These are phyloP conservation scores for Andrena bucephala DNA, from an alignment of 2,888 invertebrate species.

Conservation along the genomic window DNA sequence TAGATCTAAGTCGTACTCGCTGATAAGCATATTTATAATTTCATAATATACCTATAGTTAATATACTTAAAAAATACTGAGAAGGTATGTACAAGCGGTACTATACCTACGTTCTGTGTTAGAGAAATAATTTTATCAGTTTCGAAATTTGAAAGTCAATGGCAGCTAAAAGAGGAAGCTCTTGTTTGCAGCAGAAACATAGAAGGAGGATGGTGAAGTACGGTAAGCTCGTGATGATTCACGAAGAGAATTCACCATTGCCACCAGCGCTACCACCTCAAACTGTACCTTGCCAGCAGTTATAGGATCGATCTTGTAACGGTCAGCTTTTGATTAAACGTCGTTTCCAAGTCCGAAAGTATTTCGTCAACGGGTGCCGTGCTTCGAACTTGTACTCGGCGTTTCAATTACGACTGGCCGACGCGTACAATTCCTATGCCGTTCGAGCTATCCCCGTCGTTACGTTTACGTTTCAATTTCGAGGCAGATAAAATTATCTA, in stretches of 20 bases:
- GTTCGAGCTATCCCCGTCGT: background rate
- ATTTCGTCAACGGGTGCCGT: background rate
- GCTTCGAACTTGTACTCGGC: slow-evolving; percentile 23
- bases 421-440: slow-evolving; percentile 11
- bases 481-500: slow-evolving; percentile 40
- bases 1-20: background rate
- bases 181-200: slow-evolving; percentile 81
- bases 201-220: slow-evolving; percentile 85
- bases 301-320: slow-evolving; percentile 47
- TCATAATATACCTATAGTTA: background rate
- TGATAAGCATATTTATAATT: background rate
- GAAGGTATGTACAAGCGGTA: background rate
- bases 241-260: slow-evolving; percentile 90
- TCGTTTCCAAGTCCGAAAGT: slow-evolving; percentile 13
- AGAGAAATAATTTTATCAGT: slow-evolving; percentile 6
- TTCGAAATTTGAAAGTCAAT: slow-evolving; percentile 4
- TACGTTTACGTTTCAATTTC: slow-evolving; percentile 11
- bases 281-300: slow-evolving; percentile 61
- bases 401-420: slow-evolving; percentile 29
- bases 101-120: background rate
- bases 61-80: background rate
- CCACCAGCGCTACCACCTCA: slow-evolving; percentile 85
- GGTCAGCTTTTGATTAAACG: slow-evolving; percentile 24
- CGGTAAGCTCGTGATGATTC: slow-evolving; percentile 88
- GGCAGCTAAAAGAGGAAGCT: slow-evolving; percentile 7